Evolutionary conservation across 2,888 invertebrate species (phyloP).

Genomic region (Oscheius onirici): DNA sequence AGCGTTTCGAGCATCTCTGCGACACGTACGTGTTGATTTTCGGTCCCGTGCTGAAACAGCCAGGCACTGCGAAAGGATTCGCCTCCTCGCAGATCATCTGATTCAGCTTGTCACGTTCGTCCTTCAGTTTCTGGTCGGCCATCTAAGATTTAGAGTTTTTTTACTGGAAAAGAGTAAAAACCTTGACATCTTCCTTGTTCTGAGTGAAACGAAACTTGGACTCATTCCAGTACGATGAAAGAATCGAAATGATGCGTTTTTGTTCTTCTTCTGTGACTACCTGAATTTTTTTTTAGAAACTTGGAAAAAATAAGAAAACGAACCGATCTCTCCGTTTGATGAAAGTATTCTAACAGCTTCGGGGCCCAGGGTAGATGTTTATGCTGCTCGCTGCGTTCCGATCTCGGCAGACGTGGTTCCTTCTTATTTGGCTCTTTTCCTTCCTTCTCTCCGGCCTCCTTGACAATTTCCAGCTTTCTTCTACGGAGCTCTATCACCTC

Average conservation of each 20-base stretch:
- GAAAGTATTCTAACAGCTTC: neutral
- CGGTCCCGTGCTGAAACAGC: neutral
- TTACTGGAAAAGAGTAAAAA: too few species aligned
- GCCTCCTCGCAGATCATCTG: neutral
- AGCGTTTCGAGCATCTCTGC: neutral
- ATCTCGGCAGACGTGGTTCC: neutral
- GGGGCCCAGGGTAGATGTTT: slow-evolving; percentile 2
- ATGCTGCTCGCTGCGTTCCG: neutral
- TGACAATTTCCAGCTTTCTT: neutral
- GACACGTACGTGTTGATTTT: neutral
- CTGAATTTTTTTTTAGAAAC: neutral
- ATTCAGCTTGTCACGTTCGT: slow-evolving; percentile 2
- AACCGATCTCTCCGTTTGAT: slow-evolving; percentile 14
- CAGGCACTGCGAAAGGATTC: neutral
- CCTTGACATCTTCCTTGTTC: slow-evolving; percentile 31
- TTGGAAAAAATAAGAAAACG: neutral
- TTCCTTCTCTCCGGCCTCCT: neutral
- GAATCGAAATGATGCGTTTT: slow-evolving; percentile 12
- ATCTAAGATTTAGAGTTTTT: neutral
- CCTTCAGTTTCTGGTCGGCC: slow-evolving; percentile 2
- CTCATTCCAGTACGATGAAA: neutral
- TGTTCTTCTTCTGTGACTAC: slow-evolving; percentile 2
- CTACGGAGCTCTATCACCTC: neutral
- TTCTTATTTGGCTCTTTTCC: neutral
- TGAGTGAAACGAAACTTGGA: slow-evolving; percentile 3